Percentiles rank a stretch among this genome's conserved stretches.
These are phyloP conservation scores for Enchytraeus crypticus DNA, from an alignment of 2,888 invertebrate species.

Conservation along the genomic window DNA sequence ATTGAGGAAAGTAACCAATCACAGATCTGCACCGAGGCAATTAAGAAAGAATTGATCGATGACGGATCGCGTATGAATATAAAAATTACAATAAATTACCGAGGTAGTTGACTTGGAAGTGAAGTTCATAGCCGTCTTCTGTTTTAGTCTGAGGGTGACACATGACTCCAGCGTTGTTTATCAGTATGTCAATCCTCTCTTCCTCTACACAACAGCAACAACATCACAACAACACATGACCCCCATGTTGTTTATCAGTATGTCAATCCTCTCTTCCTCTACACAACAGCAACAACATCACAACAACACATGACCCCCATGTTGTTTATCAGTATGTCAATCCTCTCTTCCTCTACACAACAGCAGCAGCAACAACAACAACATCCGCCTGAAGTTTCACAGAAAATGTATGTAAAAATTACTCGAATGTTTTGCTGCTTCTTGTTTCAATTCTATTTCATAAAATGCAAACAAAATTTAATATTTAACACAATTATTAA, in stretches of 20 bases:
- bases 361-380: too few relatives aligned
- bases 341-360: slow-evolving; percentile 13
- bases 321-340: slow-evolving; percentile 44
- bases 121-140: slow-evolving; percentile 44
- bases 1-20: neutral
- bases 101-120: slow-evolving; percentile 45
- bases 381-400: too few relatives aligned
- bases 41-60: neutral
- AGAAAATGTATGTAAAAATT: too few relatives aligned
- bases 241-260: slow-evolving; percentile 47
- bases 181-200: slow-evolving; percentile 32
- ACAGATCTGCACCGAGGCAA: neutral
- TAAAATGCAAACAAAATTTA: too few relatives aligned
- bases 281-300: slow-evolving; percentile 7
- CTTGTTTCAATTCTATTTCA: too few relatives aligned
- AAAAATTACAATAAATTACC: slow-evolving; percentile 28
- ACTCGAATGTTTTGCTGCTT: too few relatives aligned
- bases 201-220: slow-evolving; percentile 14
- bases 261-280: slow-evolving; percentile 25
- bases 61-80: neutral
- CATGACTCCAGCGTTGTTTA: slow-evolving; percentile 48
- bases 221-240: slow-evolving; percentile 38
- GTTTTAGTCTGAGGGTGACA: slow-evolving; percentile 37
- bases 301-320: slow-evolving; percentile 46
- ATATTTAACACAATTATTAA: too few relatives aligned